A percentile compares a stretch with the other conserved stretches of the same genome.
Evolutionary conservation across 1,140 invertebrate genomes (phyloP).

Genomic region (Camponotus vicinus): DNA sequence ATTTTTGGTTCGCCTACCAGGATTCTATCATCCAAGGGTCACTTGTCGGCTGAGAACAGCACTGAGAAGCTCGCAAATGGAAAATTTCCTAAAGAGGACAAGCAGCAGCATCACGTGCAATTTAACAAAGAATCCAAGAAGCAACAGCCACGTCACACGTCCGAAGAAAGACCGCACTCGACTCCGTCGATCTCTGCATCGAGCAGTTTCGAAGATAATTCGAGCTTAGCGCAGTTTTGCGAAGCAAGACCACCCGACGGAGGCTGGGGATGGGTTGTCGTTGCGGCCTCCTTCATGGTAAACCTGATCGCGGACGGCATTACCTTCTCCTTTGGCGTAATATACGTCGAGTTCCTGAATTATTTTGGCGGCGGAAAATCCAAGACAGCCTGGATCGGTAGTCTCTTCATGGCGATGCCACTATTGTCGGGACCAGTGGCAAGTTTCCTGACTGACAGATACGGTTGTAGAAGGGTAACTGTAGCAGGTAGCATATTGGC

Average conservation of each 20-base stretch:
- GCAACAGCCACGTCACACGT: slow-evolving; percentile 79
- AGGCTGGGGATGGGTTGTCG: slow-evolving; percentile 93
- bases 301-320: slow-evolving; percentile 98
- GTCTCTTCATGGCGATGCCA: slow-evolving; percentile 96
- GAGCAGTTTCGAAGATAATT: slow-evolving; percentile 87
- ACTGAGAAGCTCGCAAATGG: slow-evolving; percentile 78
- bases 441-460: slow-evolving; percentile 94
- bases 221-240: slow-evolving; percentile 87
- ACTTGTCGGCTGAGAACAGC: slow-evolving; percentile 67
- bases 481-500: slow-evolving; percentile 93
- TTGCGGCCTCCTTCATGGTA: slow-evolving; percentile 95
- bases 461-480: slow-evolving; percentile 93
- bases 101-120: slow-evolving; percentile 87
- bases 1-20: slow-evolving; percentile 71
- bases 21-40: slow-evolving; percentile 70
- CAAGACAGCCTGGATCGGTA: slow-evolving; percentile 96
- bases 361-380: slow-evolving; percentile 94
- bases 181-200: slow-evolving; percentile 84
- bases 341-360: slow-evolving; percentile 95
- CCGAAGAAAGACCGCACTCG: slow-evolving; percentile 82
- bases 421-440: slow-evolving; percentile 95
- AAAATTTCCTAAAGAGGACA: slow-evolving; percentile 80
- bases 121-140: slow-evolving; percentile 85
- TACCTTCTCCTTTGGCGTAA: slow-evolving; percentile 97
- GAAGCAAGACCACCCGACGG: slow-evolving; percentile 91